Evolutionary conservation across 2,888 invertebrate genomes (phyloP).

Genomic region (Acrocyrtus sp.): DNA sequence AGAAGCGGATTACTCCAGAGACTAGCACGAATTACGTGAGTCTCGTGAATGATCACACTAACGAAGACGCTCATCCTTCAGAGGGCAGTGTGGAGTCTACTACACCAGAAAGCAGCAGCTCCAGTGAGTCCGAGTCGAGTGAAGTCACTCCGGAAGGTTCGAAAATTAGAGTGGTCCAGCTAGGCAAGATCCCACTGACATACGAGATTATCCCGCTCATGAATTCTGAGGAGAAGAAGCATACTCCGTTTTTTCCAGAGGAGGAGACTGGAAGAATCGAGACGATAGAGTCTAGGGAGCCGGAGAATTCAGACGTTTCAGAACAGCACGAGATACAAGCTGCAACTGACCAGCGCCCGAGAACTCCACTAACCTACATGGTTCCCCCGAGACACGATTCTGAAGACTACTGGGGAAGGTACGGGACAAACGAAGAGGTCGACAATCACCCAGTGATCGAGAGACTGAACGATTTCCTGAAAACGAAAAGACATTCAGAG

Average conservation of each 20-base stretch:
- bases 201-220: conserved; percentile 22
- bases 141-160: conserved; percentile 3
- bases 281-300: too few relatives aligned
- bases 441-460: conserved; percentile 20
- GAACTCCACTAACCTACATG: conserved; percentile 21
- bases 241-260: background rate
- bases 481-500: conserved; percentile 22
- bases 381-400: conserved; percentile 14
- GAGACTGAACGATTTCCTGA: conserved; percentile 17
- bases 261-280: background rate
- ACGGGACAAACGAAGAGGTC: too few relatives aligned
- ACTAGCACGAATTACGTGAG: background rate
- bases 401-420: too few relatives aligned
- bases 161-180: background rate
- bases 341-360: conserved; percentile 5
- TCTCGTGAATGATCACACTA: background rate
- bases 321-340: too few relatives aligned
- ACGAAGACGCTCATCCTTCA: background rate
- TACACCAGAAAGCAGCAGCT: background rate
- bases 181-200: conserved; percentile 29
- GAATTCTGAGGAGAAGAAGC: conserved; percentile 2
- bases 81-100: background rate
- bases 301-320: too few relatives aligned
- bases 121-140: background rate
- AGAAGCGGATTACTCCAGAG: too few relatives aligned